Percentiles rank a stretch among this genome's conserved stretches.
Conservation (phyloP, 1,140 invertebrate species). For the Maniola jurtina region DNA sequence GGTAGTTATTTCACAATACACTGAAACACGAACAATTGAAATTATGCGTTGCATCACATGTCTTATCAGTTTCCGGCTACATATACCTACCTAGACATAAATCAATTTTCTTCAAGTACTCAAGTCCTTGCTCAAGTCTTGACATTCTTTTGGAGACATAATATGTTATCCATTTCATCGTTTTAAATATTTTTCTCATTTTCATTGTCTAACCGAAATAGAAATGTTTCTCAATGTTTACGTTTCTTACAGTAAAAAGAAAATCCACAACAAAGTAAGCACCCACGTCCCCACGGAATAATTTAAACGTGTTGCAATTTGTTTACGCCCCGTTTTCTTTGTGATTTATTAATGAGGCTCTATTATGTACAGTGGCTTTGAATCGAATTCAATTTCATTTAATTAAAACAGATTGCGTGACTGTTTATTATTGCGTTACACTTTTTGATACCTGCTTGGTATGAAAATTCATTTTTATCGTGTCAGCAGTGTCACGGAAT, state of each 20-base stretch:
- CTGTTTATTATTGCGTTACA: constrained; percentile 6
- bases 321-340: constrained; percentile 17
- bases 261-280: neutral
- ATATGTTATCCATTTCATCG: too few relatives aligned
- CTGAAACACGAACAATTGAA: too few relatives aligned
- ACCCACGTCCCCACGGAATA: neutral
- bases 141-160: too few relatives aligned
- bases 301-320: constrained; percentile 14
- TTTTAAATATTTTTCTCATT: too few relatives aligned
- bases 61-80: too few relatives aligned
- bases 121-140: too few relatives aligned
- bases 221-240: neutral
- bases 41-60: too few relatives aligned
- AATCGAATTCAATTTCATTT: constrained; percentile 11
- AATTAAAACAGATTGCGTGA: constrained; percentile 19
- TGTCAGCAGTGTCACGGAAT: constrained; percentile 17
- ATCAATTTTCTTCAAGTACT: too few relatives aligned
- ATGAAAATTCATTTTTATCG: neutral
- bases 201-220: too few relatives aligned
- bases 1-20: too few relatives aligned
- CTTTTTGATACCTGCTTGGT: neutral
- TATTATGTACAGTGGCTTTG: neutral
- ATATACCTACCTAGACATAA: too few relatives aligned
- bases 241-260: neutral
- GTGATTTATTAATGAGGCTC: constrained; percentile 15